Percentiles rank a stretch among this genome's conserved stretches.
These are phyloP conservation scores for Apamea sordens DNA, from an alignment of 2,888 invertebrate species.

Conservation along the genomic window DNA sequence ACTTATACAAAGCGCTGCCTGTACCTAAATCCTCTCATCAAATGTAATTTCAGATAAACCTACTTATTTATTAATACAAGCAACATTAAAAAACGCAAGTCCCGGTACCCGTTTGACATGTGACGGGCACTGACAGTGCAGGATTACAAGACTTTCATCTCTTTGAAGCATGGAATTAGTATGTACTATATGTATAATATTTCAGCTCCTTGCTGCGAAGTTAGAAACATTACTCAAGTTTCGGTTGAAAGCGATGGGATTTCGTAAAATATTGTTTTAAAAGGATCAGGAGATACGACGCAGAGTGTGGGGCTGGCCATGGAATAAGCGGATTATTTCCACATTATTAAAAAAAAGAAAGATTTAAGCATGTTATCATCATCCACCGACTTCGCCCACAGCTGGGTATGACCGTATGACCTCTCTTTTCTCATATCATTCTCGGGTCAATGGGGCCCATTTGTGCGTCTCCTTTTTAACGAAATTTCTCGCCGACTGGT, in stretches of 20 bases:
- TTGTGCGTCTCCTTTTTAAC: no score
- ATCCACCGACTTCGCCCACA: no score
- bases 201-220: background rate
- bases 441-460: no score
- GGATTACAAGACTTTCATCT: slow-evolving; percentile 11
- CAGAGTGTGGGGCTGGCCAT: no score
- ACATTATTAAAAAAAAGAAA: no score
- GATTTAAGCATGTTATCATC: no score
- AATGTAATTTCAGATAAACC: background rate
- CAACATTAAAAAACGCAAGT: background rate
- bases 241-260: slow-evolving; percentile 21
- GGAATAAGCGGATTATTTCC: no score
- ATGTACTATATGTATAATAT: no score
- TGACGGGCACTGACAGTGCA: slow-evolving; percentile 22
- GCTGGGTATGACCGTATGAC: no score
- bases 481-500: no score
- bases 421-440: no score
- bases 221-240: slow-evolving; percentile 29
- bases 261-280: slow-evolving; percentile 31
- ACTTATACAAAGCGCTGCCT: background rate
- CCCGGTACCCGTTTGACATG: background rate
- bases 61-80: slow-evolving; percentile 10
- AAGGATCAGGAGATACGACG: background rate
- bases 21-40: background rate
- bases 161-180: slow-evolving; percentile 17